Conservation (phyloP, 1,140 invertebrate species). For the Pinna nobilis region DNA sequence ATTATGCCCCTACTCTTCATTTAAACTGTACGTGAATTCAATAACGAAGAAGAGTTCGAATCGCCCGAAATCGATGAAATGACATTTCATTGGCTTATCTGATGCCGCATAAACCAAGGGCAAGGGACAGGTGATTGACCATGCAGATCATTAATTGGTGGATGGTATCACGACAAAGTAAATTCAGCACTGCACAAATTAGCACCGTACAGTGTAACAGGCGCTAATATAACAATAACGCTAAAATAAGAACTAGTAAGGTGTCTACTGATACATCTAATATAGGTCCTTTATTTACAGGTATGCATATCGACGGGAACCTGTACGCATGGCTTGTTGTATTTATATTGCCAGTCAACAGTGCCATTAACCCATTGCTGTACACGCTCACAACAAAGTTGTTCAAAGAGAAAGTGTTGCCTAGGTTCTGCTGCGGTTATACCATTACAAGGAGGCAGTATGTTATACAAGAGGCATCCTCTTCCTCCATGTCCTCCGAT, state of each 20-base stretch:
- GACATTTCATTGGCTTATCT: too few species aligned
- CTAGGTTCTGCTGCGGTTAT: constrained; percentile 4
- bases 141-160: too few species aligned
- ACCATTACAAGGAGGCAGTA: constrained; percentile 1
- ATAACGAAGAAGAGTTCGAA: too few species aligned
- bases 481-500: not conserved
- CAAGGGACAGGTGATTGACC: too few species aligned
- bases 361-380: constrained; percentile 21
- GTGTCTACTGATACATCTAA: not conserved
- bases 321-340: constrained; percentile 42
- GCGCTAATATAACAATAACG: too few species aligned
- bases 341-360: constrained; percentile 19
- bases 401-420: constrained; percentile 18
- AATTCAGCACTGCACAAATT: too few species aligned
- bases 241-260: not conserved
- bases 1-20: too few species aligned
- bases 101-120: too few species aligned
- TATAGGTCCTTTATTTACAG: not conserved
- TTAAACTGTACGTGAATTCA: too few species aligned
- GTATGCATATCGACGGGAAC: constrained; percentile 8
- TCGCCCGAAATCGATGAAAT: too few species aligned
- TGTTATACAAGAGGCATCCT: not conserved
- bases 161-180: too few species aligned
- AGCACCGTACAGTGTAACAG: too few species aligned
- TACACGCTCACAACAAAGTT: constrained; percentile 24